These are phyloP conservation scores for Polydrusus pterygomalis DNA, from an alignment of 2,888 invertebrate genomes.

Conservation along the genomic window DNA sequence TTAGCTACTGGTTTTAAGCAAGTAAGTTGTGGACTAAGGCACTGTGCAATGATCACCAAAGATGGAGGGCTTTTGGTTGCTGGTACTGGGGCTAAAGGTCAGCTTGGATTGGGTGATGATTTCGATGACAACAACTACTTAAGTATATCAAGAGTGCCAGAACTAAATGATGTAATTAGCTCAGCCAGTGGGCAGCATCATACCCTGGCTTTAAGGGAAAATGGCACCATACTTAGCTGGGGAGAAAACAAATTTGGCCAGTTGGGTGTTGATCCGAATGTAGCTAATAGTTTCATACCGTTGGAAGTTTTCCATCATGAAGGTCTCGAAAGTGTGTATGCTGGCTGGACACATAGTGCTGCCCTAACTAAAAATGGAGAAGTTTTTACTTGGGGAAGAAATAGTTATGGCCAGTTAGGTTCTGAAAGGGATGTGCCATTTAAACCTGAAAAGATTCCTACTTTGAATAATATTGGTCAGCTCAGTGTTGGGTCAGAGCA, in stretches of 20 bases:
- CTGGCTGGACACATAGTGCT: slow-evolving; percentile 88
- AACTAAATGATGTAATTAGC: slow-evolving; percentile 75
- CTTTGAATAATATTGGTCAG: slow-evolving; percentile 74
- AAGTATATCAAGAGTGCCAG: slow-evolving; percentile 74
- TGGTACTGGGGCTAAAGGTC: slow-evolving; percentile 81
- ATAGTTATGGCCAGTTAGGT: slow-evolving; percentile 87
- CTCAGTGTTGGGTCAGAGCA: slow-evolving; percentile 87
- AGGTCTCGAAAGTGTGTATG: slow-evolving; percentile 75
- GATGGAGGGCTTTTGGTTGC: slow-evolving; percentile 78
- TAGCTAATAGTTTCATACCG: slow-evolving; percentile 74
- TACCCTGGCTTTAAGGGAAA: slow-evolving; percentile 76
- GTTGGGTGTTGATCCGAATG: slow-evolving; percentile 76
- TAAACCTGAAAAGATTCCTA: slow-evolving; percentile 72
- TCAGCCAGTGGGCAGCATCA: slow-evolving; percentile 90
- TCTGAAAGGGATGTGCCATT: slow-evolving; percentile 70
- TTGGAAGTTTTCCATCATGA: slow-evolving; percentile 76
- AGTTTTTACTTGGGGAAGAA: slow-evolving; percentile 86
- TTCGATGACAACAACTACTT: slow-evolving; percentile 70
- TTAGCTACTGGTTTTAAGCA: slow-evolving; percentile 74
- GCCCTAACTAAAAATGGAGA: slow-evolving; percentile 78
- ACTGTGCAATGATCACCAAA: slow-evolving; percentile 79
- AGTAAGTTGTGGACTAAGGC: slow-evolving; percentile 82
- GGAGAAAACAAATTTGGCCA: slow-evolving; percentile 92
- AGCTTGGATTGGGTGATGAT: slow-evolving; percentile 77
- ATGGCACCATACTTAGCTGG: slow-evolving; percentile 81